Evolutionary conservation across 2,113 vertebrate species (phyloP).

Genomic region (Antennarius striatus): DNA sequence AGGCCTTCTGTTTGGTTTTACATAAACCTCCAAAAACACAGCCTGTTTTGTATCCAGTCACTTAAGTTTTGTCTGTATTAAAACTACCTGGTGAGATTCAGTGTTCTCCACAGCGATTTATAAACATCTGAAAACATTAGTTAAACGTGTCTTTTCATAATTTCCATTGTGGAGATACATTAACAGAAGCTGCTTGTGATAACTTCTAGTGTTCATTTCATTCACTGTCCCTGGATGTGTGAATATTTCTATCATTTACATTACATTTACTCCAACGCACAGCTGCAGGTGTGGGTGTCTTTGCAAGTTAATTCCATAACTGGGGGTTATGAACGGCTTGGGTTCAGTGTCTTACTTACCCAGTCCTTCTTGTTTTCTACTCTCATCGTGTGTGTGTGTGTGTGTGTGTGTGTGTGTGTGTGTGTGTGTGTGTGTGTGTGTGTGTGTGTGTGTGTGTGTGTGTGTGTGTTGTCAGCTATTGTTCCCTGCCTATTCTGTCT

Average conservation of each 20-base stretch:
- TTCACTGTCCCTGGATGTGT: slow-evolving; percentile 10
- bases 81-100: too few relatives aligned
- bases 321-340: not conserved
- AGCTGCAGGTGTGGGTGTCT: slow-evolving; percentile 21
- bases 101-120: too few relatives aligned
- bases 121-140: too few relatives aligned
- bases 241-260: slow-evolving; percentile 13
- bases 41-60: too few relatives aligned
- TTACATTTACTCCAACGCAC: slow-evolving; percentile 5
- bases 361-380: slow-evolving; percentile 12
- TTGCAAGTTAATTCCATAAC: not conserved
- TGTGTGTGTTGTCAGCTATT: slow-evolving; percentile 39
- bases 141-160: not conserved
- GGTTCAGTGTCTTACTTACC: slow-evolving; percentile 2
- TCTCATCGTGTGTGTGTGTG: slow-evolving; percentile 4
- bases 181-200: not conserved
- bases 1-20: too few relatives aligned
- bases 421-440: not conserved
- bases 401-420: not conserved
- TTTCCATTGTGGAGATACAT: slow-evolving; percentile 11
- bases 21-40: too few relatives aligned
- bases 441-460: too few relatives aligned
- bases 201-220: slow-evolving; percentile 12
- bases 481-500: slow-evolving; percentile 47
- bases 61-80: too few relatives aligned